Percentiles rank a stretch among this genome's conserved stretches.
Conservation (phyloP, 2,113 vertebrate species). For the Tricholaema leucomelas region DNA sequence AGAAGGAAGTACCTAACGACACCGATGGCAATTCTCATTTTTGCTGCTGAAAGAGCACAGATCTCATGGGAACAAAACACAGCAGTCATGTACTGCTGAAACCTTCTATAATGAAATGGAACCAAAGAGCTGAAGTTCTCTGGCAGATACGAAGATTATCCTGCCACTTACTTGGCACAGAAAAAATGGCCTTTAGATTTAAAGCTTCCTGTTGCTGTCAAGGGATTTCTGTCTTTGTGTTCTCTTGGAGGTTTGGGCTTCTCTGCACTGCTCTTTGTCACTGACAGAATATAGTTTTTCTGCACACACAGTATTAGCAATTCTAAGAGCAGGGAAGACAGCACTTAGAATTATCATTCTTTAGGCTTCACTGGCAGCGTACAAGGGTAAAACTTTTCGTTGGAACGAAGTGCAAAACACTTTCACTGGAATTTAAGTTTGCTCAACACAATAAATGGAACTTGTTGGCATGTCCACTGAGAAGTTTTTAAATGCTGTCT, state of each 20-base stretch:
- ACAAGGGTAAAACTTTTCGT: background rate
- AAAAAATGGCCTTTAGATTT: slow-evolving; percentile 47
- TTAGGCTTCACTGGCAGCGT: background rate
- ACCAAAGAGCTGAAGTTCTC: background rate
- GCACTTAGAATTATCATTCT: background rate
- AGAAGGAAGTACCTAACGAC: background rate
- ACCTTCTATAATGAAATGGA: background rate
- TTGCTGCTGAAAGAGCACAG: background rate
- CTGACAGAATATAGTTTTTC: slow-evolving; percentile 22
- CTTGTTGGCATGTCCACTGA: background rate
- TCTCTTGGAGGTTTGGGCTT: background rate
- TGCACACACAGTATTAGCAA: background rate
- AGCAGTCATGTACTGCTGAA: background rate
- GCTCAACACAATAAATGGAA: background rate
- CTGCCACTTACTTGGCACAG: background rate
- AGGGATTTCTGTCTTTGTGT: background rate
- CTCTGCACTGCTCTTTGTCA: slow-evolving; percentile 7
- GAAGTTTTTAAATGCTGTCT: background rate
- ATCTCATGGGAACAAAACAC: background rate
- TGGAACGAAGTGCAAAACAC: background rate
- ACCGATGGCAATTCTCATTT: background rate
- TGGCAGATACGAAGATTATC: background rate
- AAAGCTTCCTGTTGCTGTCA: slow-evolving; percentile 35
- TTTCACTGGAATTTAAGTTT: background rate
- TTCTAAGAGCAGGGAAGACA: background rate